Conservation (phyloP, 35 echinoderm and acorn worm genomes). For the Heliocidaris erythrogramma region DNA sequence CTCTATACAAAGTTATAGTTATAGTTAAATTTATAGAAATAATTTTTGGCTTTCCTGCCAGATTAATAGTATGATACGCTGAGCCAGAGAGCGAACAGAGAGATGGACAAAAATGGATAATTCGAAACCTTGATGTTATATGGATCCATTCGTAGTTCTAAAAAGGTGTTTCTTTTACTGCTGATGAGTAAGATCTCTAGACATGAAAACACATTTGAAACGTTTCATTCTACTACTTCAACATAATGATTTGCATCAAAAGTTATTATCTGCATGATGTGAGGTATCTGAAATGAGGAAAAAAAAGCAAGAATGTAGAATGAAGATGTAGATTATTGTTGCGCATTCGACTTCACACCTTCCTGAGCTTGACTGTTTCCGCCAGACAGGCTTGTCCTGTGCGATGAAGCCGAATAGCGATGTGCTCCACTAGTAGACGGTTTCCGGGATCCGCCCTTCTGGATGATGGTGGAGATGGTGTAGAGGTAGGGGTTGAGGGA, state of each 20-base stretch:
- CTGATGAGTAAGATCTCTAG: too few species aligned
- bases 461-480: constrained; percentile 60
- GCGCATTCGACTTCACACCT: background rate
- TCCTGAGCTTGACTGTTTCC: background rate
- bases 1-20: too few species aligned
- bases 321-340: background rate
- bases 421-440: background rate
- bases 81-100: background rate
- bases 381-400: background rate
- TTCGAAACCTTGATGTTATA: background rate
- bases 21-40: too few species aligned
- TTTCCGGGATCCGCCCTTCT: background rate
- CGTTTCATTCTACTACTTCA: too few species aligned
- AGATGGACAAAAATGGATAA: background rate
- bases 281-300: too few species aligned
- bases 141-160: background rate
- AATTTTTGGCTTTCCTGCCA: too few species aligned
- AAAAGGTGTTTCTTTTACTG: too few species aligned
- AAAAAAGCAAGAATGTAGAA: too few species aligned
- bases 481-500: constrained; percentile 88
- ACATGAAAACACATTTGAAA: background rate
- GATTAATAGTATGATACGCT: background rate
- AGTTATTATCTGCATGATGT: too few species aligned
- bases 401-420: background rate
- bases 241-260: too few species aligned